Base-by-base conservation (phyloP, 2,888 invertebrate species). In the Brachypalpus laphriformis region DNA sequence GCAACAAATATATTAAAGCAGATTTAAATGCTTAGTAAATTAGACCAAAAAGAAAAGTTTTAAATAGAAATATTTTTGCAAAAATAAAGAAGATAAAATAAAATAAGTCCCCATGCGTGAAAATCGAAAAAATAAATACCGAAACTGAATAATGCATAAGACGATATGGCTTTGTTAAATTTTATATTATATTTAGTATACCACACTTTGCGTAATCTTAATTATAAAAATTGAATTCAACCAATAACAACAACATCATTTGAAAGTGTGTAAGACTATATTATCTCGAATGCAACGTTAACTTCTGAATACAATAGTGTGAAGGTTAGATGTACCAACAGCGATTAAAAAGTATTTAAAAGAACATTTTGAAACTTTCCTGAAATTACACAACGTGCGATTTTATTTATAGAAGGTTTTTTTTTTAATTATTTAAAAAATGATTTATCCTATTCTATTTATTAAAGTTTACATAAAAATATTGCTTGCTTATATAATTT, bases 21-120 rank as follows among this genome's bases (percentile, higher is more conserved):
- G 20, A 8, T 71, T 59, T 16, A 20, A 71, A 14, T 59, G 49
- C 34, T 71, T 59, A 47, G 11, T 71, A 37, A 47, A 37, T 49
- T 59, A 71, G 45, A 57, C 57, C 56, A 57, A 57, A 14, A 25
- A 45, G 14, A 8, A 4, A 45, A 25, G 28, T 28, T 56, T 20
- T 1, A 47, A 47, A 22, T 25, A 51, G 11, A 34, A 18, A 47
- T 18, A 31, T 63, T 47, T 47, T 42, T 45, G 61, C 28, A 11
- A 47, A 20, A 0, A 18, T 45, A 45, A 25, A 25, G 5, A 4
- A 25, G 2, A 25, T 25, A 25, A 25, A 25, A 25, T 4, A 25
- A 20, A 47, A 0, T n/a, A n/a, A n/a, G n/a, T n/a, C 9, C 18
- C 45, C 18, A 9, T 14, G 8, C 18, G 45, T 18, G 18, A 45